These are phyloP conservation scores for Apolygus lucorum DNA, from an alignment of 1,140 invertebrate species.

Conservation along the genomic window DNA sequence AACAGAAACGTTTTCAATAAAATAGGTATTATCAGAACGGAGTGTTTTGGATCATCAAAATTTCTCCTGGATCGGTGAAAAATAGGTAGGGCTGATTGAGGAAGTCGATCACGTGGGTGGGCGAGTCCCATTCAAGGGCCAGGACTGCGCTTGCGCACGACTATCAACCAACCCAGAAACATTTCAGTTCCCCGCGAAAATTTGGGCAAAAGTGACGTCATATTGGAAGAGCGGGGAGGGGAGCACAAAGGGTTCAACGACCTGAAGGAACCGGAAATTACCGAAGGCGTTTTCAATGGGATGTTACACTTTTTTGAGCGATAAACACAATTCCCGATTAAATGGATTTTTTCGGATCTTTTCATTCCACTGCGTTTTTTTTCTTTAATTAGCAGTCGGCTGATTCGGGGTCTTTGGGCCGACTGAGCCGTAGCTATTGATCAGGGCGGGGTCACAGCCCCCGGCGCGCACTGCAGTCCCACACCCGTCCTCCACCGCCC, in stretches of 20 bases:
- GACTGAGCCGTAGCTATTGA: not conserved
- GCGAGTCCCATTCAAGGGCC: not conserved
- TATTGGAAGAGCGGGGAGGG: not conserved
- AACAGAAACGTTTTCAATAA: too few relatives aligned
- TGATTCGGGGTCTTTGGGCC: not conserved
- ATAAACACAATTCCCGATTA: too few relatives aligned
- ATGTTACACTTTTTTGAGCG: too few relatives aligned
- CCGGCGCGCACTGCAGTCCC: constrained; percentile 15
- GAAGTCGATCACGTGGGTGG: not conserved
- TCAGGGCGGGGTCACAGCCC: constrained; percentile 13
- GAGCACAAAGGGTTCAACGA: too few relatives aligned
- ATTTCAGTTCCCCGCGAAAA: not conserved
- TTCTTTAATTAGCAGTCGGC: not conserved
- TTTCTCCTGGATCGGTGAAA: too few relatives aligned
- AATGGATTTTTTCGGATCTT: too few relatives aligned
- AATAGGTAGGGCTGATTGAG: too few relatives aligned
- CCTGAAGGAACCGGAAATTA: too few relatives aligned
- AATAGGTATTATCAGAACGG: too few relatives aligned
- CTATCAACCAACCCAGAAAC: not conserved
- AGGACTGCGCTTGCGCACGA: not conserved
- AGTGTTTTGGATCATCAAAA: too few relatives aligned
- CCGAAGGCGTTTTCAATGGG: too few relatives aligned
- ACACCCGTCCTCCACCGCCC: not conserved
- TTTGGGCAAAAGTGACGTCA: not conserved
- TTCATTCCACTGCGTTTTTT: not conserved